Conservation (phyloP, 1,140 invertebrate species). For the Steinernema khuongi region DNA sequence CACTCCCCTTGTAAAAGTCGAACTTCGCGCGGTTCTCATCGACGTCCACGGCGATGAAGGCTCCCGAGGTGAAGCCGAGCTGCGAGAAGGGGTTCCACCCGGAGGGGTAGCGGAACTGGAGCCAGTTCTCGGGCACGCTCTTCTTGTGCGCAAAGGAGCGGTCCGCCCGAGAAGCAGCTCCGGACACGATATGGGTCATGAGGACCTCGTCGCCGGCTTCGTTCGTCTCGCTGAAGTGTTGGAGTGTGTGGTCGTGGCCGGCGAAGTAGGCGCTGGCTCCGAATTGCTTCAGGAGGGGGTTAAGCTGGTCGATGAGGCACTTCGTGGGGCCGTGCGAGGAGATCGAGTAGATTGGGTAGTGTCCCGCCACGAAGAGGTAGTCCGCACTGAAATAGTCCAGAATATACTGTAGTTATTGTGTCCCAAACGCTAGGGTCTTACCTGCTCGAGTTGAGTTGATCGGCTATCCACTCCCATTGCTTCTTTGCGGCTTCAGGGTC, state of each 20-base stretch:
- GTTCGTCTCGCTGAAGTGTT: constrained; percentile 22
- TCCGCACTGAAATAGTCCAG: constrained; percentile 59
- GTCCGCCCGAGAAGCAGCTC: constrained; percentile 47
- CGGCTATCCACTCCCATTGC: constrained; percentile 62
- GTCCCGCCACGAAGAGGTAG: constrained; percentile 63
- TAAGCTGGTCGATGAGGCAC: constrained; percentile 59
- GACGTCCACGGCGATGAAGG: constrained; percentile 30
- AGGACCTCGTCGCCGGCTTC: constrained; percentile 3
- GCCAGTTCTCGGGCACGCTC: constrained; percentile 20
- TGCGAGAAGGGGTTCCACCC: constrained; percentile 31
- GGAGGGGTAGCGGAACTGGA: constrained; percentile 30
- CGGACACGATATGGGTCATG: constrained; percentile 43
- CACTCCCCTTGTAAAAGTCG: constrained; percentile 2
- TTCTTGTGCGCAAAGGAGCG: constrained; percentile 32
- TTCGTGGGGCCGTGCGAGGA: constrained; percentile 62
- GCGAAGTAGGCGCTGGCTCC: constrained; percentile 62
- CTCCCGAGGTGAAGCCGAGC: constrained; percentile 35
- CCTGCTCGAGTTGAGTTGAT: constrained; percentile 51
- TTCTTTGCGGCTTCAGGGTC: constrained; percentile 51
- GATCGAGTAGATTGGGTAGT: constrained; percentile 64
- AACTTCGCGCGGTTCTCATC: background rate
- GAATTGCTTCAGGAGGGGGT: constrained; percentile 61
- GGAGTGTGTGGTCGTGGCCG: constrained; percentile 62
- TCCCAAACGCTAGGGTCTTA: constrained; percentile 26
- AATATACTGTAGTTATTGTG: background rate